Base-by-base conservation (phyloP, 1,140 invertebrate genomes). In the Frieseomelitta varia region DNA sequence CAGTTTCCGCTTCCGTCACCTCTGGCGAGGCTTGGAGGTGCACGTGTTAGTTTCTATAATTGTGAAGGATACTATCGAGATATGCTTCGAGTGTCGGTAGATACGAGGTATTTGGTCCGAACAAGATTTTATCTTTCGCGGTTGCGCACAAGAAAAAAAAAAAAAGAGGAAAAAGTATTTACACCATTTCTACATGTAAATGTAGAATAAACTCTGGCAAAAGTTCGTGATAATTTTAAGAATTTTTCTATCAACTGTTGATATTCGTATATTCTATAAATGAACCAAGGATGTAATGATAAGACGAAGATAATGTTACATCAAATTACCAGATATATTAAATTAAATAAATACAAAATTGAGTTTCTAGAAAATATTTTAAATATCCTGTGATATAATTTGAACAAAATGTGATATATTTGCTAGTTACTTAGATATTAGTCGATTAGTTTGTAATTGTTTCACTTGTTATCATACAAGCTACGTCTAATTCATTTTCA, bases 21-120 rank as follows among this genome's bases (percentile, higher is more conserved):
- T 24, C 92, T 91, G 91, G 89, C 53, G 93, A 93, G 65, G 90
- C 92, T 30, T 93, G 93, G 92, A 90, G 88, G 86, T 93, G 92
- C 85, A 87, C 90, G 6, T 93, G 93, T 93, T 93, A 93, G 88
- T 89, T 88, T 56, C 39, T 77, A 77, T 39, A 55, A 79, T 85
- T 61, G 58, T 53, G 30, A 47, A 51, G 51, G 14, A 61, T 61
- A n/a, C n/a, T 61, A 69, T 79, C 56, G 61, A 76, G 10, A 53
- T 58, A 61, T 27, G 47, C 74, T 86, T 81, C 56, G 63, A 75
- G 21, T 65, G 84, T 81, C 30, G 65, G 56, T 55, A 72, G 61
- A 51, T 53, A 65, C 69, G 53, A 83, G 56, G 77, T 72, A 84
- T 80, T 79, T 71, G 58, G 53, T 51, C 56, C 63, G 47, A 51